Base-by-base conservation (phyloP, 1,140 invertebrate genomes). In the Solenopsis invicta region DNA sequence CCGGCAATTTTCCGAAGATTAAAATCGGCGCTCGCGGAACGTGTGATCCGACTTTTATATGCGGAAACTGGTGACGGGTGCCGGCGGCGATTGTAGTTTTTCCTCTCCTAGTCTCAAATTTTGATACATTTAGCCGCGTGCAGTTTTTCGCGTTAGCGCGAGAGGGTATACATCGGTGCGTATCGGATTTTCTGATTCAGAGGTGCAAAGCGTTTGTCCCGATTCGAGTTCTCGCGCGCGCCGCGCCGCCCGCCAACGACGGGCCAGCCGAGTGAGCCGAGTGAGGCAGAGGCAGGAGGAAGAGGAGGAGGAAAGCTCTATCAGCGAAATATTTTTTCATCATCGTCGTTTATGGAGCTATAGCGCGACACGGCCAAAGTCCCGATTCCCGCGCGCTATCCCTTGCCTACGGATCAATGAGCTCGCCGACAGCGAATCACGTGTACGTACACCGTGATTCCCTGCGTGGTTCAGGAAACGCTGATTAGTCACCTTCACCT, bases 171-270 rank as follows among this genome's bases (percentile, higher is more conserved):
- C 34, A 24, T 41, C 62, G 77, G 13, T 48, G 62, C 64, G 77
- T 81, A 81, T 81, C 77, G 77, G 66, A 81, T 81, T 81, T 81
- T 81, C 77, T 81, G 77, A 64, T 81, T 71, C 64, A 81, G 78
- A 81, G 78, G 78, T 81, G 78, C 78, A 81, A 81, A 81, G 66
- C 64, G 64, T 64, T 71, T 71, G 78, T 81, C 72, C 64, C 64
- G 78, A 81, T 81, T 71, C 67, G 50, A 54, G 77, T 52, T 81
- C 48, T 48, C 64, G 64, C 37, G 41, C 78, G 45, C 61, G 21
- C n/a, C n/a, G n/a, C n/a, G n/a, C n/a, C n/a, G n/a, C 29, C 29
- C 29, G 2, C 16, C 78, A 66, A 66, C 45, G 45, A n/a, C 48
- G 34, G n/a, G 77, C 10, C 29, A 2, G 29, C n/a, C n/a, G n/a